phyloP scores from a whole-genome alignment of 2,888 invertebrate genomes.

The Drosophila merina region DNA sequence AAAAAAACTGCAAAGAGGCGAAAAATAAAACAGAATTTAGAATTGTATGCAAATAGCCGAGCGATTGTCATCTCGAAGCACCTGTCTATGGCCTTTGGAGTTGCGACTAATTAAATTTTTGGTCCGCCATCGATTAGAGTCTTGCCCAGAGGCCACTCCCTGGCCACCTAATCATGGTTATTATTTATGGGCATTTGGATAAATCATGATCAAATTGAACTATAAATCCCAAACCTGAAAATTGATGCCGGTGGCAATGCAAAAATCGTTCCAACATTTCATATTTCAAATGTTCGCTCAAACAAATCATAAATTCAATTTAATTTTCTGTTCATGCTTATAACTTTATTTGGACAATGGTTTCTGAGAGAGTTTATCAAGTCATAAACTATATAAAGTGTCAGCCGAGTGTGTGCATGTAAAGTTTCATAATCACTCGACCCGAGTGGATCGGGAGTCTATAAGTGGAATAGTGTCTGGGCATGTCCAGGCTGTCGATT shows the following conservation, averaged over 20 bases:
- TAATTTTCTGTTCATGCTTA: conserved; percentile 32
- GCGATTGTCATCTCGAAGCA: conserved; percentile 51
- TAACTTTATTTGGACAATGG: conserved; percentile 65
- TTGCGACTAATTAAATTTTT: conserved; percentile 54
- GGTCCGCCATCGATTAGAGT: conserved; percentile 25
- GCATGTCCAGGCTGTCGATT: conserved; percentile 54
- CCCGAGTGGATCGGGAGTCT: conserved; percentile 18
- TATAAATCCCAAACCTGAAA: conserved; percentile 64
- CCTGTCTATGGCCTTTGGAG: conserved; percentile 55
- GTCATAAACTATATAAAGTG: conserved; percentile 65
- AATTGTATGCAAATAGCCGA: conserved; percentile 27
- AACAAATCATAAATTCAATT: conserved; percentile 66
- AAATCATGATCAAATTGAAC: conserved; percentile 73
- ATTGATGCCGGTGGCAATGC: conserved; percentile 61
- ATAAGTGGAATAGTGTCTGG: conserved; percentile 31
- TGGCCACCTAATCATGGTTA: conserved; percentile 35
- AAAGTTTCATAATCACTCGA: conserved; percentile 67
- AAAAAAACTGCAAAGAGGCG: neutral
- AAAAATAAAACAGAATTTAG: neutral
- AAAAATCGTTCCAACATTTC: conserved; percentile 59
- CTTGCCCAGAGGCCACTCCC: conserved; percentile 27
- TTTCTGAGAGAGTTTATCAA: conserved; percentile 51
- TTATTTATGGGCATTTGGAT: conserved; percentile 68
- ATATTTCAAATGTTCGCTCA: conserved; percentile 55
- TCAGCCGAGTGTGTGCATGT: conserved; percentile 62